A percentile compares a stretch with the other conserved stretches of the same genome.
Evolutionary conservation across 2,888 invertebrate species (phyloP).

Genomic region (Drosophila colorata): DNA sequence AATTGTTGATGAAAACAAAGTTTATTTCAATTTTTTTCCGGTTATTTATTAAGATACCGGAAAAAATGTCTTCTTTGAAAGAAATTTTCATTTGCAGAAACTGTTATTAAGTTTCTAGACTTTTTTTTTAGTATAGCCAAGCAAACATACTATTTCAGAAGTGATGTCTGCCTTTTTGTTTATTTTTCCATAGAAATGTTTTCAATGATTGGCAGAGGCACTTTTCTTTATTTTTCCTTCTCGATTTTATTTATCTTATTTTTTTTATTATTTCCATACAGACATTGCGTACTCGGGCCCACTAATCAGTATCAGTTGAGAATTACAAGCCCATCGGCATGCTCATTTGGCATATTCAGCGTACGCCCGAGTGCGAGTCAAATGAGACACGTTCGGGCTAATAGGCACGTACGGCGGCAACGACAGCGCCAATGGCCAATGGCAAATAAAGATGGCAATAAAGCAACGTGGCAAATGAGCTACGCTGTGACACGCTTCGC

Average conservation of each 20-base stretch:
- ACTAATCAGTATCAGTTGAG: constrained; percentile 49
- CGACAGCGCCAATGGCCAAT: constrained; percentile 51
- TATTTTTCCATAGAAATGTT: background rate
- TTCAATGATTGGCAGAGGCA: background rate
- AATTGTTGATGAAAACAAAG: no score
- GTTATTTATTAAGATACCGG: no score
- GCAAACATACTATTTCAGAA: no score
- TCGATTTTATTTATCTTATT: background rate
- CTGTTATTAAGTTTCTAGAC: no score
- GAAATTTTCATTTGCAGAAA: no score
- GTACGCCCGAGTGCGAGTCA: constrained; percentile 21
- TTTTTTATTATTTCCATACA: background rate
- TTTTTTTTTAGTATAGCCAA: no score
- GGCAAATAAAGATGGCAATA: constrained; percentile 64
- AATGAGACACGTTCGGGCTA: constrained; percentile 73
- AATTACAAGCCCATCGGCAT: constrained; percentile 54
- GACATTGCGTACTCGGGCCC: background rate
- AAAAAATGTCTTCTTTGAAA: no score
- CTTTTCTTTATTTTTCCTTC: background rate
- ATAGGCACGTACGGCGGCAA: constrained; percentile 66
- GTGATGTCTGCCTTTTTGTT: background rate
- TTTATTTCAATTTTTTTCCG: no score
- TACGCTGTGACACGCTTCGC: constrained; percentile 7
- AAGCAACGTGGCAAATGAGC: constrained; percentile 64
- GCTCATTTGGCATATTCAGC: constrained; percentile 36